Evolutionary conservation across 2,113 vertebrate species (phyloP).

Genomic region (Catharus bicknelli): DNA sequence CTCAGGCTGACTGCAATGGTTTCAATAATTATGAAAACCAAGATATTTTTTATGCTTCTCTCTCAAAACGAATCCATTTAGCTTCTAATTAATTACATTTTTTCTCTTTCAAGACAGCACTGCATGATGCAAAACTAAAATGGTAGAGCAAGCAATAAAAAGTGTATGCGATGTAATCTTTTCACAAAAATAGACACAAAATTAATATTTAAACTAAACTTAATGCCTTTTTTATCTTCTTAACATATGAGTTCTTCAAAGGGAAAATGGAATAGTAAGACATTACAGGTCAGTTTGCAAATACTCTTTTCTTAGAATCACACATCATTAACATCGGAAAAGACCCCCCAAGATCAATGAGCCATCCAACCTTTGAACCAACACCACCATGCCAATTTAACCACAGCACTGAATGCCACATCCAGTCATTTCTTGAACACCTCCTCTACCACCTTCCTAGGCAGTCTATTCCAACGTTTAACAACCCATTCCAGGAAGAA

Average conservation of each 20-base stretch:
- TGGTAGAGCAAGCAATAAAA: not conserved
- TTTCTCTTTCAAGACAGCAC: not conserved
- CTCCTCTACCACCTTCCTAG: not conserved
- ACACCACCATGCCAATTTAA: not conserved
- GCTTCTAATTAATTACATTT: not conserved
- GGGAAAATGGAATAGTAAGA: not conserved
- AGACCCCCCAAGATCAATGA: not conserved
- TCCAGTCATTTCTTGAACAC: not conserved
- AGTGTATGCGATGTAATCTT: not conserved
- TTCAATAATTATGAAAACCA: not conserved
- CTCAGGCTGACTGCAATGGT: not conserved
- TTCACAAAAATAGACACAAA: not conserved
- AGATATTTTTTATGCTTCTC: not conserved
- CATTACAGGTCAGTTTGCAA: not conserved
- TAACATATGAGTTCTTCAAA: not conserved
- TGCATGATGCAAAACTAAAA: not conserved
- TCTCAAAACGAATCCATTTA: accelerated
- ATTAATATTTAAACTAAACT: not conserved
- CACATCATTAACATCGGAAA: not conserved
- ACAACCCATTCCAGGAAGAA: not conserved
- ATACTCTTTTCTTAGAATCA: not conserved
- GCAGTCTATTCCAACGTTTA: not conserved
- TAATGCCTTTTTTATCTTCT: not conserved
- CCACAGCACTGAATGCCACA: not conserved
- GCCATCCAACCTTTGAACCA: not conserved